Conservation (phyloP, 2,888 invertebrate species). For the Cerceris rybyensis region DNA sequence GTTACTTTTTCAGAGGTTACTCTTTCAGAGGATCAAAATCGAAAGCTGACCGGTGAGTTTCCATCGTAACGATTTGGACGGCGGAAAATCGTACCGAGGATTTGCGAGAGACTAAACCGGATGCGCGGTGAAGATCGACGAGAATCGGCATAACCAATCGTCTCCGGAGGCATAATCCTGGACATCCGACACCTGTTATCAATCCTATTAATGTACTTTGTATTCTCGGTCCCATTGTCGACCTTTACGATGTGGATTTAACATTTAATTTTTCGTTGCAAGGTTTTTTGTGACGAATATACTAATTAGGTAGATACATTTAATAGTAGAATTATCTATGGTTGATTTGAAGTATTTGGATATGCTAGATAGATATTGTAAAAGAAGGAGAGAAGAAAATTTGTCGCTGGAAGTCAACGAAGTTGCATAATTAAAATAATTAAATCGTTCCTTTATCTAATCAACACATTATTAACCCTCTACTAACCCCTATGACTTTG, state of each 20-base stretch:
- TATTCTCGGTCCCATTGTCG: background rate
- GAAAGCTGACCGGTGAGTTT: slow-evolving; percentile 9
- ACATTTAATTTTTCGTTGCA: no score
- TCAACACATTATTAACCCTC: no score
- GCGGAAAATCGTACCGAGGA: background rate
- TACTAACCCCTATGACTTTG: no score
- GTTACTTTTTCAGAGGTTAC: background rate
- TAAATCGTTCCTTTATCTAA: no score
- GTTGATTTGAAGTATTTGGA: no score
- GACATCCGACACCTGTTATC: slow-evolving; percentile 75
- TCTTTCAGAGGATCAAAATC: slow-evolving; percentile 9
- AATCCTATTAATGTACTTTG: slow-evolving; percentile 6
- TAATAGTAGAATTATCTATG: no score
- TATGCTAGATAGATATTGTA: no score
- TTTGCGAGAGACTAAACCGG: slow-evolving; percentile 28
- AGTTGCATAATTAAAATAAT: no score
- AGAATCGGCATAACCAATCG: slow-evolving; percentile 72
- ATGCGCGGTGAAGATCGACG: slow-evolving; percentile 64
- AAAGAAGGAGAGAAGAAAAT: no score
- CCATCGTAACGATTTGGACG: background rate
- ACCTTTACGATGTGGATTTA: background rate
- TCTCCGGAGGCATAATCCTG: slow-evolving; percentile 65
- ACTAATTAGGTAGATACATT: no score
- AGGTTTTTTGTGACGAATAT: no score
- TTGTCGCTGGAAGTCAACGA: no score